Evolutionary conservation across 2,797 vertebrate species (phyloP), one percentile per base, ranked within the genome.

Genomic region (Peromyscus nudipes): DNA sequence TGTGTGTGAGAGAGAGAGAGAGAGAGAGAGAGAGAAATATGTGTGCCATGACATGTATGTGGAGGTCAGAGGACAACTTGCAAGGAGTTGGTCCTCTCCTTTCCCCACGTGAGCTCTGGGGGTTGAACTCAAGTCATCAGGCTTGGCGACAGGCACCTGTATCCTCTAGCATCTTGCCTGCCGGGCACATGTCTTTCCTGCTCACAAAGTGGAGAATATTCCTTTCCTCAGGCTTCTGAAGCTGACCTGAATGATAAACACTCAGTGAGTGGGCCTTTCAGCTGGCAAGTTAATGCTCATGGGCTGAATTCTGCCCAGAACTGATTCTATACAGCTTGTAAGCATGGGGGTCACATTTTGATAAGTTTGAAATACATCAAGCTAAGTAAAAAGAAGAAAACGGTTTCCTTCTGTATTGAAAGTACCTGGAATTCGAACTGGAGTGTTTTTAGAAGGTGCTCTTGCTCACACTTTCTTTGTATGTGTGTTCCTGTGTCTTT

Each of bases 281-380:
- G 10, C 2, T 86, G 75, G 60, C 57, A 55, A 76, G 65, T 40
- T 60, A 52, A 77, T n/a, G 46, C 60, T 91, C 8, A 1, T 25
- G n/a, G 82, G 67, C 17, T 60, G 27, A 52, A 73, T 43, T 37
- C 57, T 84, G 65, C 34, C 52, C 5, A 31, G n/a, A 14, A 19
- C 52, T 89, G 29, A 81, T 57, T 82, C 73, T 60, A 4, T 49
- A 31, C 25, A 81, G 1, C 52, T 55, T 31, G 6, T 46, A 76
- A 95, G 16, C 10, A 69, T 73, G 14, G 4, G 40, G 14, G 40
- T 92, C 37, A 49, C 12, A 80, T 46, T 81, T 93, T 82, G 76
- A 65, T 79, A 95, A 91, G 37, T 1, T 49, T 96, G 43, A 65
- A 89, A 82, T 62, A 89, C 62, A 40, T 73, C 4, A 57, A 86